These are phyloP conservation scores for Phodopus roborovskii DNA, from an alignment of 2,113 vertebrate species.

Conservation along the genomic window DNA sequence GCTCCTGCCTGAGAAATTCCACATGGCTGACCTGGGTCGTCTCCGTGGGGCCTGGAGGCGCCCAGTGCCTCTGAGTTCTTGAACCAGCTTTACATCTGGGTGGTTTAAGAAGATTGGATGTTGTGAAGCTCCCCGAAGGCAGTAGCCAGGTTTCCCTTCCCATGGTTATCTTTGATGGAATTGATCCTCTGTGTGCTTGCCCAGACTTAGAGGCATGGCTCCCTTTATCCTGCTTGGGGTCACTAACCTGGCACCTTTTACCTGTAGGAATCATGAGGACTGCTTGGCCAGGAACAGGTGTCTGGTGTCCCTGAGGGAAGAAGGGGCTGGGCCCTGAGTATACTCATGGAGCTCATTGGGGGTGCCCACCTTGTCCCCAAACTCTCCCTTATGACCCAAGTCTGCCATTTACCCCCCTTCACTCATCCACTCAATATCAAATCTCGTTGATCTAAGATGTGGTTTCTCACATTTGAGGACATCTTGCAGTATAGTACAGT, in stretches of 20 bases:
- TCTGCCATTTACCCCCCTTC: not conserved
- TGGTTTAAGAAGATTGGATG: not conserved
- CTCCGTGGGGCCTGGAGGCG: not conserved
- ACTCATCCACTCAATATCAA: not conserved
- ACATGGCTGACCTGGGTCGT: not conserved
- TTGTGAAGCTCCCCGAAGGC: constrained; percentile 3
- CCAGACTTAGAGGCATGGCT: not conserved
- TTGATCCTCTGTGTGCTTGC: not conserved
- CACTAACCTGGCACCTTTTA: fast-evolving
- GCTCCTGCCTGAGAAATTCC: constrained; percentile 16
- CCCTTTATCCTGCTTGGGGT: not conserved
- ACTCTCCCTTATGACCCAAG: fast-evolving
- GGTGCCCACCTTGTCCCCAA: not conserved
- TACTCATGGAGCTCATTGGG: too few relatives aligned
- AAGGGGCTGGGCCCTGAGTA: fast-evolving
- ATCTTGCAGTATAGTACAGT: not conserved
- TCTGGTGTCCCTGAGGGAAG: not conserved
- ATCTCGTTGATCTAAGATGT: not conserved
- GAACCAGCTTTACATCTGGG: not conserved
- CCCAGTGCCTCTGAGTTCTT: fast-evolving
- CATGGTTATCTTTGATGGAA: not conserved
- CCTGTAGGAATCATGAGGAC: fast-evolving
- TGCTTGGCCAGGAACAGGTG: not conserved
- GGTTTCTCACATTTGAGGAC: not conserved
- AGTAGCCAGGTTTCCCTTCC: not conserved